A percentile compares a stretch with the other conserved stretches of the same genome.
phyloP scores from a whole-genome alignment of 2,888 invertebrate genomes.

The Trachelus iudaicus region DNA sequence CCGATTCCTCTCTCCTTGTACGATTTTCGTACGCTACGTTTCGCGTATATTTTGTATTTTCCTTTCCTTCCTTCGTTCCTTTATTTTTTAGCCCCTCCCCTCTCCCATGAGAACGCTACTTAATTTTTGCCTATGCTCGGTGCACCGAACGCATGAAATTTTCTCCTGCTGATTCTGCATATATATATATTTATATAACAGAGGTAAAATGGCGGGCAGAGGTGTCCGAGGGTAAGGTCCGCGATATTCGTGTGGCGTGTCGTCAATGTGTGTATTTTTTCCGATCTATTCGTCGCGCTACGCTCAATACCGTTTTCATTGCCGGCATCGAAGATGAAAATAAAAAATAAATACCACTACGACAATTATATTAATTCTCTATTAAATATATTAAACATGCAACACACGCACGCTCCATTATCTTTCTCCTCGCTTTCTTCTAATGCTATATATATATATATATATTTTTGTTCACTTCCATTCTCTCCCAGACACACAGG shows the following conservation, averaged over 20 bases:
- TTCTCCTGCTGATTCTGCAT: not conserved
- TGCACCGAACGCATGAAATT: not conserved
- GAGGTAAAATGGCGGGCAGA: not conserved
- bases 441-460: slow-evolving; percentile 17
- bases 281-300: not conserved
- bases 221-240: not conserved
- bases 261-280: not conserved
- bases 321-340: slow-evolving; percentile 1
- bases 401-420: slow-evolving; percentile 14
- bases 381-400: slow-evolving; percentile 8
- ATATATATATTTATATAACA: slow-evolving; percentile 23
- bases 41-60: not conserved
- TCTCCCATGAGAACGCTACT: not conserved
- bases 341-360: not conserved
- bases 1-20: not conserved
- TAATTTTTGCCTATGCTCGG: not conserved
- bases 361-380: slow-evolving; percentile 3
- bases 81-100: not conserved
- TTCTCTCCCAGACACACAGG: slow-evolving; percentile 23
- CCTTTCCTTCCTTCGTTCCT: no score
- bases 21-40: not conserved
- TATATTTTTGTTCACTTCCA: slow-evolving; percentile 23
- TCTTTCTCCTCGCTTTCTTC: slow-evolving; percentile 15
- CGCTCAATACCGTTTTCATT: not conserved
- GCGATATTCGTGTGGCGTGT: not conserved